phyloP scores from a whole-genome alignment of 2,888 invertebrate genomes.

The Diogma glabrata region DNA sequence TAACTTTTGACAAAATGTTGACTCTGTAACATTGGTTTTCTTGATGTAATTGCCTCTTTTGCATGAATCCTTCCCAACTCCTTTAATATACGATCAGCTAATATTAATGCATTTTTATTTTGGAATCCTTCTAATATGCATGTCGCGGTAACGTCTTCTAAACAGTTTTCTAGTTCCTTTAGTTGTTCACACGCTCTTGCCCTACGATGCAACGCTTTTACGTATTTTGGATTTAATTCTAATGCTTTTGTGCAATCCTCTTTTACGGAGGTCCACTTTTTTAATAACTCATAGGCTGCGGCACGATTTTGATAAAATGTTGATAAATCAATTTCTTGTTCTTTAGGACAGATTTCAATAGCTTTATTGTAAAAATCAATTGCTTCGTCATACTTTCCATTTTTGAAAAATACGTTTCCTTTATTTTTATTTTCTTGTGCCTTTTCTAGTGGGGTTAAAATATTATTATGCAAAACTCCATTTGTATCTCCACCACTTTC shows the following conservation, averaged over 20 bases:
- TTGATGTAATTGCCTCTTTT: constrained; percentile 55
- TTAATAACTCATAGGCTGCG: constrained; percentile 85
- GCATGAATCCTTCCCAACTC: constrained; percentile 57
- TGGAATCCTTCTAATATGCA: constrained; percentile 84
- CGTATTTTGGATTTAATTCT: constrained; percentile 71
- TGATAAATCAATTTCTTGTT: constrained; percentile 62
- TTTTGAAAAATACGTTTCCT: constrained; percentile 79
- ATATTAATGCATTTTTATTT: constrained; percentile 64
- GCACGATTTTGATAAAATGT: constrained; percentile 95
- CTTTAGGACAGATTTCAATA: constrained; percentile 74
- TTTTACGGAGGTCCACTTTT: constrained; percentile 73
- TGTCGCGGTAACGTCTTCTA: constrained; percentile 88
- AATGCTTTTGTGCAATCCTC: constrained; percentile 80
- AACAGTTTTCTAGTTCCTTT: constrained; percentile 63
- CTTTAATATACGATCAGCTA: constrained; percentile 77
- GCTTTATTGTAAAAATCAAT: constrained; percentile 83
- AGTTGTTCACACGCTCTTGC: constrained; percentile 73
- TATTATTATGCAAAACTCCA: constrained; percentile 19
- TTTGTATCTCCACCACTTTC: constrained; percentile 29
- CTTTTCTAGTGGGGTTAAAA: constrained; percentile 50
- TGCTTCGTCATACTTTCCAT: constrained; percentile 83
- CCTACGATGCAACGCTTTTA: constrained; percentile 75
- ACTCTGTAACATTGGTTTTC: constrained; percentile 68
- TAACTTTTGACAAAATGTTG: constrained; percentile 77
- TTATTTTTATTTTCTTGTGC: constrained; percentile 73